Evolutionary conservation across 2,888 invertebrate genomes (phyloP).

Genomic region (Platerodrilus igneus): DNA sequence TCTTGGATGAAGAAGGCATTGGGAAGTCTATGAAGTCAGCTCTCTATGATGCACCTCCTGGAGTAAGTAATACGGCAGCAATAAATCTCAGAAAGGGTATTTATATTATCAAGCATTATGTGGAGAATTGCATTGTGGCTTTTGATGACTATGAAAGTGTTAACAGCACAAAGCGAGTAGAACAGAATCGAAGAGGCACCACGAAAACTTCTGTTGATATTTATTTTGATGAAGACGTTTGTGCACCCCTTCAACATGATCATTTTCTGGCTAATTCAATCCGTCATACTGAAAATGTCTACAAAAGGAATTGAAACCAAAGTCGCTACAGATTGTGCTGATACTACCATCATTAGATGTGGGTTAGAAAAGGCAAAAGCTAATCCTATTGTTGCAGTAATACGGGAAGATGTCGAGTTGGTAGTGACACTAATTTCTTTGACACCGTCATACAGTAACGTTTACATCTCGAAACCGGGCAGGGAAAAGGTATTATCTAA

Average conservation of each 20-base stretch:
- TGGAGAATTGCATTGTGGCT: conserved; percentile 6
- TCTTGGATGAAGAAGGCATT: too few species aligned
- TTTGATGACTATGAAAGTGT: conserved; percentile 13
- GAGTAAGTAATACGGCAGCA: too few species aligned
- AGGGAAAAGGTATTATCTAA: neutral
- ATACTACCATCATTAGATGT: conserved; percentile 24
- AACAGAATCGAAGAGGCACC: conserved; percentile 21
- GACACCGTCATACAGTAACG: conserved; percentile 6
- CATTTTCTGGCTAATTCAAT: conserved; percentile 13
- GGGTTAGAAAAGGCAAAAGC: conserved; percentile 20
- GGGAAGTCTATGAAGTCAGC: too few species aligned
- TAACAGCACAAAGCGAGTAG: conserved; percentile 21
- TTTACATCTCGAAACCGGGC: conserved; percentile 17
- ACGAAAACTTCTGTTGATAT: conserved; percentile 20
- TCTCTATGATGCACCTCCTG: too few species aligned
- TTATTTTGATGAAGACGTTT: too few species aligned
- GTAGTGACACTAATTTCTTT: conserved; percentile 15
- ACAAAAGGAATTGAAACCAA: conserved; percentile 23
- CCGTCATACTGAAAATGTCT: conserved; percentile 18
- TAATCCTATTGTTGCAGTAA: conserved; percentile 18
- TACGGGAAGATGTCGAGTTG: conserved; percentile 19
- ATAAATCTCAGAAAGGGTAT: too few species aligned
- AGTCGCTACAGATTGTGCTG: conserved; percentile 25
- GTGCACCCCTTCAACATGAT: conserved; percentile 12
- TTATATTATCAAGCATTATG: conserved; percentile 14